A percentile compares a stretch with the other conserved stretches of the same genome.
These are phyloP conservation scores for Galaxias olidus DNA, from an alignment of 2,797 vertebrate genomes.

Conservation along the genomic window DNA sequence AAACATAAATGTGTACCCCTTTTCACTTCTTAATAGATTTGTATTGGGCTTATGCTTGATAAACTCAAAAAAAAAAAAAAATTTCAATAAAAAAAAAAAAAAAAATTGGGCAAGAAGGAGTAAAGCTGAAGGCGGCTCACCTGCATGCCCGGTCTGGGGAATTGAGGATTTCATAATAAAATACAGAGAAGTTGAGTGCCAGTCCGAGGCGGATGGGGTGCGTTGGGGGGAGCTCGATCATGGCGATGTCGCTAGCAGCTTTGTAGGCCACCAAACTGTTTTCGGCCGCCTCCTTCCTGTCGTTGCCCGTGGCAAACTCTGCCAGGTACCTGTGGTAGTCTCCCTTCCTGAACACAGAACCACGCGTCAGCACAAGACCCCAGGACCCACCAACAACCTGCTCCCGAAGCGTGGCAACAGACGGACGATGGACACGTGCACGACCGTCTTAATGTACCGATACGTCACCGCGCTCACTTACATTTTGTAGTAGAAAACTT, in stretches of 20 bases:
- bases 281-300: conserved; percentile 96
- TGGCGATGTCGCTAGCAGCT: conserved; percentile 95
- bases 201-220: conserved; percentile 95
- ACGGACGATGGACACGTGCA: too few relatives aligned
- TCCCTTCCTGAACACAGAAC: conserved; percentile 85
- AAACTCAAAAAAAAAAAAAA: too few relatives aligned
- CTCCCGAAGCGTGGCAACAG: too few relatives aligned
- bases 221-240: conserved; percentile 93
- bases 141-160: conserved; percentile 96
- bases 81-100: too few relatives aligned
- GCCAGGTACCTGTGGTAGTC: conserved; percentile 99
- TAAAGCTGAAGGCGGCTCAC: conserved; percentile 74
- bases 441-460: too few relatives aligned
- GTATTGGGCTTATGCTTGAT: too few relatives aligned
- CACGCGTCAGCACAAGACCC: too few relatives aligned
- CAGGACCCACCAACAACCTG: too few relatives aligned
- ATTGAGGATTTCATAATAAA: conserved; percentile 99
- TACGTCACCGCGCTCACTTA: too few relatives aligned
- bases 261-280: conserved; percentile 97
- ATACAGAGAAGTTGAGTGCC: conserved; percentile 98
- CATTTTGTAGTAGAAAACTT: conserved; percentile 99
- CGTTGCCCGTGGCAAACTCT: conserved; percentile 95
- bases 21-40: too few relatives aligned
- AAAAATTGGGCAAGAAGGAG: too few relatives aligned
- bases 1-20: background rate